phyloP scores from a whole-genome alignment of 2,888 invertebrate species.

The Thereva unica region DNA sequence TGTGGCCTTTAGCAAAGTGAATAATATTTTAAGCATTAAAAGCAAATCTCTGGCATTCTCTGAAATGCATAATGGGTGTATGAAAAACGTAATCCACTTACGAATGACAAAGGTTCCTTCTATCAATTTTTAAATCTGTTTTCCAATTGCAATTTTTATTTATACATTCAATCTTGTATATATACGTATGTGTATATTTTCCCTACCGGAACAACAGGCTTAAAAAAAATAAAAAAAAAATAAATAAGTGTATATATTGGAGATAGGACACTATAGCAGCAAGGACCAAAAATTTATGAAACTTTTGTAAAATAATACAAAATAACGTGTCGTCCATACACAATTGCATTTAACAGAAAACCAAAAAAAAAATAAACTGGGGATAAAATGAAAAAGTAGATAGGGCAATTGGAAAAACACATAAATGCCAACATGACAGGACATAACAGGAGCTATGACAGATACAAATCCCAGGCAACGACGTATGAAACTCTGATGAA shows the following conservation, averaged over 20 bases:
- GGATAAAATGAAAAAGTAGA: neutral
- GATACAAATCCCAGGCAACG: no score
- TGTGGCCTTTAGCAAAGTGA: conserved; percentile 7
- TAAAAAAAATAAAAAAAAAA: no score
- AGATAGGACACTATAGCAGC: no score
- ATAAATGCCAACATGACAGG: no score
- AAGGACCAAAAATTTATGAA: neutral
- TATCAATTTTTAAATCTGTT: neutral
- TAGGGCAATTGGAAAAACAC: no score
- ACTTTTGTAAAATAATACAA: neutral
- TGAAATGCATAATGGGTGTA: conserved; percentile 24
- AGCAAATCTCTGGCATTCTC: no score
- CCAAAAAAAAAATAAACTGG: neutral
- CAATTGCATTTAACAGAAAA: neutral
- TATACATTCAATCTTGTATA: neutral
- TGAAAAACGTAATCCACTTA: conserved; percentile 25
- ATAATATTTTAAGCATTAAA: conserved; percentile 2
- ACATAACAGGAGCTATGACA: no score
- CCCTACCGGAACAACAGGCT: neutral
- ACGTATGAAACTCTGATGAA: no score
- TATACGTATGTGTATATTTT: neutral
- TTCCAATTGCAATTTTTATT: neutral
- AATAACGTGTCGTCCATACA: neutral
- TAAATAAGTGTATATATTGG: no score
- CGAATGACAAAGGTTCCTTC: conserved; percentile 1